Evolutionary conservation across 2,888 invertebrate species (phyloP).

Genomic region (Phoenoteleia sp.): DNA sequence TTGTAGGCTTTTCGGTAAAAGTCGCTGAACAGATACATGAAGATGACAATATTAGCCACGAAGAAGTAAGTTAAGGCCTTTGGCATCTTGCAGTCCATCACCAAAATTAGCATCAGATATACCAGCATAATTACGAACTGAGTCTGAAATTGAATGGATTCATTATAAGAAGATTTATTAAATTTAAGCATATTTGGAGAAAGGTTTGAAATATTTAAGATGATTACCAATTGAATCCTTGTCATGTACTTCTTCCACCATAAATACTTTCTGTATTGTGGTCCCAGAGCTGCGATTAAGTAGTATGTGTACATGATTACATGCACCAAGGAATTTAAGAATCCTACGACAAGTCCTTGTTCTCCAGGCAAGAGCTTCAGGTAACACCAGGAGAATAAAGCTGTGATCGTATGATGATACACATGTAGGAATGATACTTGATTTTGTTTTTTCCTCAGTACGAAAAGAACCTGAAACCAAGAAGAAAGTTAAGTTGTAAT

Average conservation of each 20-base stretch:
- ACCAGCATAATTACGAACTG: conserved; percentile 91
- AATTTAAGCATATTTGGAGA: too few relatives aligned
- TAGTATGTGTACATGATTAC: conserved; percentile 95
- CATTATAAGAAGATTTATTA: neutral
- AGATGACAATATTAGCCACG: conserved; percentile 87
- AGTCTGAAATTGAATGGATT: conserved; percentile 85
- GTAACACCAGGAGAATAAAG: conserved; percentile 86
- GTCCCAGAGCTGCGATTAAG: conserved; percentile 92
- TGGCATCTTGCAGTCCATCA: conserved; percentile 88
- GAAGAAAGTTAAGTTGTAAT: too few relatives aligned
- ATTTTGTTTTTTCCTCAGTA: conserved; percentile 88
- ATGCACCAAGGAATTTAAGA: conserved; percentile 93
- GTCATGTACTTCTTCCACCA: conserved; percentile 96
- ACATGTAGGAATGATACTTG: conserved; percentile 89
- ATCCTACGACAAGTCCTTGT: conserved; percentile 91
- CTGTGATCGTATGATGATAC: conserved; percentile 88
- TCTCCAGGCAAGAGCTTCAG: conserved; percentile 89
- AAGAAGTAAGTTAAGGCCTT: conserved; percentile 88
- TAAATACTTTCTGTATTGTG: conserved; percentile 91
- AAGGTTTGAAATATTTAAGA: neutral
- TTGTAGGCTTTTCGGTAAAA: conserved; percentile 89
- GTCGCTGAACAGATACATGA: conserved; percentile 88
- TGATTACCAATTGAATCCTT: conserved; percentile 91
- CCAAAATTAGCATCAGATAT: conserved; percentile 88
- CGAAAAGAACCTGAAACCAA: conserved; percentile 88